phyloP scores from a whole-genome alignment of 2,888 invertebrate genomes.

The Stramonita haemastoma region DNA sequence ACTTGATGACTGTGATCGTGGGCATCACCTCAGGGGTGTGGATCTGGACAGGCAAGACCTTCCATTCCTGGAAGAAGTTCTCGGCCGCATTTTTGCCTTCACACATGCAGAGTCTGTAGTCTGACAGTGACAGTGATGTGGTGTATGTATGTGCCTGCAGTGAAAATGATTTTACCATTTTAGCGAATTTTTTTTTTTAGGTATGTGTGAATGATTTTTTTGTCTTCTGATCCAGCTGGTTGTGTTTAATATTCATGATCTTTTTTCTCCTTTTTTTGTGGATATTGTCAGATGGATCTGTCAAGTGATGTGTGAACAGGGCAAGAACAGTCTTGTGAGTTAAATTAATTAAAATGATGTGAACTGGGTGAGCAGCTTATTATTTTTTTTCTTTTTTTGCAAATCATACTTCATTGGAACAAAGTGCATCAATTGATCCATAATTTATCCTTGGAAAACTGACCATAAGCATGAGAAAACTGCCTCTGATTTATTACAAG shows the following conservation, averaged over 20 bases:
- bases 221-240: constrained; percentile 11
- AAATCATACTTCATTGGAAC: too few species aligned
- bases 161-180: background rate
- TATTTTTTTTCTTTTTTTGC: too few species aligned
- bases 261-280: background rate
- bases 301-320: background rate
- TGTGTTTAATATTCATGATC: background rate
- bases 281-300: background rate
- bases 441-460: too few species aligned
- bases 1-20: constrained; percentile 96
- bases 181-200: background rate
- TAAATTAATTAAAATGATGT: too few species aligned
- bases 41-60: constrained; percentile 98
- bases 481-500: too few species aligned
- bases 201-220: background rate
- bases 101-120: constrained; percentile 64
- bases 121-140: constrained; percentile 49
- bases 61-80: constrained; percentile 87
- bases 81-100: constrained; percentile 62
- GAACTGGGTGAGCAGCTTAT: too few species aligned
- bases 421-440: too few species aligned
- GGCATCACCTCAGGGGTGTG: constrained; percentile 98
- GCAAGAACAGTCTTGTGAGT: too few species aligned
- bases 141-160: background rate
- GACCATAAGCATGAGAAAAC: too few species aligned